Conservation (phyloP, 2,888 invertebrate species). For the Ethmia dodecea region DNA sequence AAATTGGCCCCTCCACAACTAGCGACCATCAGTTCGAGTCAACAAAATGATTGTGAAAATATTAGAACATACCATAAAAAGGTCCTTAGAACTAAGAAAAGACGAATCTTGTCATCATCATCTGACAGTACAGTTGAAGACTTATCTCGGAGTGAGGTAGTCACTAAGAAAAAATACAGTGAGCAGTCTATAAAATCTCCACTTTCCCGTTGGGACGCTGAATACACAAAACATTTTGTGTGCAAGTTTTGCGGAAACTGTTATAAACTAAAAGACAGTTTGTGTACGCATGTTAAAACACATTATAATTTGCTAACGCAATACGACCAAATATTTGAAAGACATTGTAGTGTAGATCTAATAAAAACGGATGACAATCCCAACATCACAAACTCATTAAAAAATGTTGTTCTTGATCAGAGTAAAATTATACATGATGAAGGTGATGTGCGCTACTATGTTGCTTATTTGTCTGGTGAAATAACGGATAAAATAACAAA, state of each 20-base stretch:
- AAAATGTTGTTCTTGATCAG: slow-evolving; percentile 35
- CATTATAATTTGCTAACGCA: slow-evolving; percentile 27
- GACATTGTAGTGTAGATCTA: slow-evolving; percentile 36
- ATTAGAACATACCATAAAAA: too few relatives aligned
- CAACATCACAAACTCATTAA: slow-evolving; percentile 39
- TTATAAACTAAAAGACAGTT: slow-evolving; percentile 17
- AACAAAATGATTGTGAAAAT: slow-evolving; percentile 12
- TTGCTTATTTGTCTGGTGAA: slow-evolving; percentile 30
- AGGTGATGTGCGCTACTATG: slow-evolving; percentile 30
- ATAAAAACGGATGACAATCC: slow-evolving; percentile 38
- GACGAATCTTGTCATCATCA: background rate
- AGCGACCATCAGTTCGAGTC: slow-evolving; percentile 30
- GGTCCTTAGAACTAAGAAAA: background rate
- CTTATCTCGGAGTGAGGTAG: background rate
- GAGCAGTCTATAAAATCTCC: background rate
- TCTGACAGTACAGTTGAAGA: background rate
- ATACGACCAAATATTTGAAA: slow-evolving; percentile 30
- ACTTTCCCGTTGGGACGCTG: slow-evolving; percentile 9
- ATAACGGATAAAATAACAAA: background rate
- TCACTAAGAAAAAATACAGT: background rate
- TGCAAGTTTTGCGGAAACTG: slow-evolving; percentile 20
- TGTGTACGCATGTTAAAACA: slow-evolving; percentile 23
- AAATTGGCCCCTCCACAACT: slow-evolving; percentile 22
- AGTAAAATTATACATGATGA: slow-evolving; percentile 37
- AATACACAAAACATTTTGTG: slow-evolving; percentile 15